phyloP scores from a whole-genome alignment of 2,797 vertebrate species.

The Mormyrops boulengeri region DNA sequence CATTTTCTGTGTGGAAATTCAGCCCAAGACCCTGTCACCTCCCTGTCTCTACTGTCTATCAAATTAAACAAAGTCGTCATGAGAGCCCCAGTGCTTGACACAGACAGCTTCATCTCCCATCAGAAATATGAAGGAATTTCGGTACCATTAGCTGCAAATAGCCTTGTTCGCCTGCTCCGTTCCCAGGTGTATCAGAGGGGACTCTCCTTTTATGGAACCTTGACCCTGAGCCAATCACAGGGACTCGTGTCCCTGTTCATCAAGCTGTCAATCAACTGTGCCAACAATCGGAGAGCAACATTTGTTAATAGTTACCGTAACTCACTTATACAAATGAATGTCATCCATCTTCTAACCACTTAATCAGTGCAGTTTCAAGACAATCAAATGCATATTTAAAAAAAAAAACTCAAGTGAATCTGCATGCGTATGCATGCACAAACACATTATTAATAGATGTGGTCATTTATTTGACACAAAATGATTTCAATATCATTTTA shows the following conservation, averaged over 20 bases:
- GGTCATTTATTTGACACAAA: background rate
- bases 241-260: background rate
- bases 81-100: too few species aligned
- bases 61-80: background rate
- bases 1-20: background rate
- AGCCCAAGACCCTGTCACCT: background rate
- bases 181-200: background rate
- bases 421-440: background rate
- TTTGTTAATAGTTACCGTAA: slow-evolving; percentile 14
- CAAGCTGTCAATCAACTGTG: background rate
- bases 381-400: background rate
- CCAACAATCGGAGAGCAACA: background rate
- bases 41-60: background rate
- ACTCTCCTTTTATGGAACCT: background rate
- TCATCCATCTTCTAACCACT: background rate
- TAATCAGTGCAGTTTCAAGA: background rate
- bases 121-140: background rate
- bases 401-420: background rate
- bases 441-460: background rate
- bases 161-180: background rate
- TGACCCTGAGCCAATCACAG: background rate
- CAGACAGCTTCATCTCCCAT: slow-evolving; percentile 4
- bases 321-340: background rate
- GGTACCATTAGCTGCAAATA: background rate
- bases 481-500: background rate